Base-by-base conservation (phyloP, 2,797 vertebrate species). In the Chelon labrosus region DNA sequence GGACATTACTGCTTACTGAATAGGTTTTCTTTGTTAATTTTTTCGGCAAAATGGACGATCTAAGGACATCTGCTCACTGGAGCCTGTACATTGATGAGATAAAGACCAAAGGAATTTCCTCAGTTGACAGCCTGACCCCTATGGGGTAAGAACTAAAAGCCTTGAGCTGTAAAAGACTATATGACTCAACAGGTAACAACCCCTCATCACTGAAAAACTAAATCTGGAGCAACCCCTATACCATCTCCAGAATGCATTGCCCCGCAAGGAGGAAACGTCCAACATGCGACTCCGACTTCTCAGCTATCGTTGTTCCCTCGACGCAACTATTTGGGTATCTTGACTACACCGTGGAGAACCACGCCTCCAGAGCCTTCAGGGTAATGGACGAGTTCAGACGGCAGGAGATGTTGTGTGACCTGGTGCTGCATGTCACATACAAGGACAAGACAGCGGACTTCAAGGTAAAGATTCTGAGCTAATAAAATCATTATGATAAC, bases 321-420 rank as follows among this genome's bases (percentile, higher is more conserved):
- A 94, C 96, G 91, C 92, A 89, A 3, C 94, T 94, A 6, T 93
- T 93, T 0, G 95, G 95, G 0, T 96, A 93, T 63, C 90, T 96
- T 1, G 95, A 96, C 88, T 96, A 96, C 86, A 93, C 91, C 0
- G 92, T 96, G 0, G 94, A 95, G 88, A 94, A 80, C 60, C 94
- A 96, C 7, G 89, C 95, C 0, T 92, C 90, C 62, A 89, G 79
- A 22, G 87, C 93, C 8, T 69, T 96, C 55, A 82, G 84, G 55
- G 88, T 79, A 67, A 96, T 96, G 94, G 94, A 96, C 3, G 95
- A 96, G 84, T 89, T 96, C 65, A 88, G 95, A 3, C 90, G 52
- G 27, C 87, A 95, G 2, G 94, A 90, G 57, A 70, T 94, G 88
- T 64, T 96, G 60, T 96, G 96, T 60, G 96, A 96, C 84, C 83